Percentiles rank a stretch among this genome's conserved stretches.
Evolutionary conservation across 2,888 invertebrate species (phyloP).

Genomic region (Idaea aversata): DNA sequence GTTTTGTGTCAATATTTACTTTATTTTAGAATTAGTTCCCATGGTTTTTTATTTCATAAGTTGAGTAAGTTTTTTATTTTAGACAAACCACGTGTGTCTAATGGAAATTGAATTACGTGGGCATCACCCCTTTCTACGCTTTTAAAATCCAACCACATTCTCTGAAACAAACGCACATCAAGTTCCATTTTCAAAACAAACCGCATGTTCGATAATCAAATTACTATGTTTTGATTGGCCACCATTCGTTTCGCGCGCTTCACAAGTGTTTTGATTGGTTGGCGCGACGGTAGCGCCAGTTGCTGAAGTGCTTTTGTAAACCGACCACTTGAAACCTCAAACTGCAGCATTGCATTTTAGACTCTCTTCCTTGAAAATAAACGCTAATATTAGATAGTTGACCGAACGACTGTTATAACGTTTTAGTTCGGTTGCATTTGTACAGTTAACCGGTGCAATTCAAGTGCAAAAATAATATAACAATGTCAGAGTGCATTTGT

Average conservation of each 20-base stretch:
- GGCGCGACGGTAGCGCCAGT: slow-evolving; percentile 62
- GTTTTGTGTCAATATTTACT: background rate
- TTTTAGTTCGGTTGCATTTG: slow-evolving; percentile 27
- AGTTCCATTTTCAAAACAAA: slow-evolving; percentile 56
- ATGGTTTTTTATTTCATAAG: background rate
- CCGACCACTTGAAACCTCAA: slow-evolving; percentile 36
- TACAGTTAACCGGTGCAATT: slow-evolving; percentile 60
- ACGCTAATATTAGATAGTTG: slow-evolving; percentile 27
- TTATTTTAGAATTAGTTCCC: background rate
- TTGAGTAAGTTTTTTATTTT: background rate
- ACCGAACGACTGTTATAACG: slow-evolving; percentile 6
- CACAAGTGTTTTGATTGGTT: slow-evolving; percentile 70
- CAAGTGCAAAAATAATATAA: slow-evolving; percentile 66
- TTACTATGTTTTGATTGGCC: slow-evolving; percentile 74
- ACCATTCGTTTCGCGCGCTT: slow-evolving; percentile 52
- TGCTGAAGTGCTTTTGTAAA: slow-evolving; percentile 71
- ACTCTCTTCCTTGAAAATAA: slow-evolving; percentile 11
- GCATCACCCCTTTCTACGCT: background rate
- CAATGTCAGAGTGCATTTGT: slow-evolving; percentile 64
- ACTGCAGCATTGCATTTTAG: slow-evolving; percentile 17
- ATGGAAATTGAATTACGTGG: background rate
- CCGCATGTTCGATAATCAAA: slow-evolving; percentile 59
- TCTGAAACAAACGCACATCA: background rate
- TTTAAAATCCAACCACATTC: background rate
- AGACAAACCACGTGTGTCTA: background rate